These are phyloP conservation scores for Diprion similis DNA, from an alignment of 1,140 invertebrate genomes.

Conservation along the genomic window DNA sequence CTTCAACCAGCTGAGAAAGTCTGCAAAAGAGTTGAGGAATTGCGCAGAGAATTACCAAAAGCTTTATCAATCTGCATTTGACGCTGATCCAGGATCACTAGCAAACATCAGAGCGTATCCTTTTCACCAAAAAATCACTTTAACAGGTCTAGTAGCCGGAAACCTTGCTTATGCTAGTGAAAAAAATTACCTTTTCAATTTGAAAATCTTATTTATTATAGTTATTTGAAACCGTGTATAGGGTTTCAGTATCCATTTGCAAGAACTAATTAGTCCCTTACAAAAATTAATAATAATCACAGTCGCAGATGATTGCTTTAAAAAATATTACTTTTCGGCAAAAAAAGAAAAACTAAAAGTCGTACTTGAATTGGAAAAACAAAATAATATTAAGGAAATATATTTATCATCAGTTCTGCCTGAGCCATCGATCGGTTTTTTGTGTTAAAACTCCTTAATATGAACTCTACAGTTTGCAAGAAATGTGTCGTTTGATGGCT, in stretches of 20 bases:
- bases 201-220: not conserved
- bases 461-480: constrained; percentile 68
- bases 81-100: constrained; percentile 88
- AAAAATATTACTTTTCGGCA: not conserved
- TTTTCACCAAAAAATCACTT: constrained; percentile 36
- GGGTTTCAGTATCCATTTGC: not conserved
- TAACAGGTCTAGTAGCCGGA: no score
- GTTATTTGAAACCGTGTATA: not conserved
- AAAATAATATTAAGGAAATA: no score
- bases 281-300: not conserved
- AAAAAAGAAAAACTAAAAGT: not conserved
- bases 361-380: not conserved
- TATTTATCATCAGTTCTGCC: no score
- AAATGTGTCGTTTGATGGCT: constrained; percentile 77
- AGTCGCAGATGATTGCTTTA: constrained; percentile 28
- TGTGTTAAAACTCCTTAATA: constrained; percentile 17
- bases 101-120: constrained; percentile 77
- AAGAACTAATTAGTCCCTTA: constrained; percentile 17
- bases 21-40: constrained; percentile 74
- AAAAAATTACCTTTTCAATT: no score
- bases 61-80: constrained; percentile 91
- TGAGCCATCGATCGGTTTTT: not conserved
- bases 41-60: constrained; percentile 82
- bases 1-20: constrained; percentile 72
- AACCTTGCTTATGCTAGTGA: no score